Base-by-base conservation (phyloP, 1,140 invertebrate species). In the Zaprionus lachaisei region DNA sequence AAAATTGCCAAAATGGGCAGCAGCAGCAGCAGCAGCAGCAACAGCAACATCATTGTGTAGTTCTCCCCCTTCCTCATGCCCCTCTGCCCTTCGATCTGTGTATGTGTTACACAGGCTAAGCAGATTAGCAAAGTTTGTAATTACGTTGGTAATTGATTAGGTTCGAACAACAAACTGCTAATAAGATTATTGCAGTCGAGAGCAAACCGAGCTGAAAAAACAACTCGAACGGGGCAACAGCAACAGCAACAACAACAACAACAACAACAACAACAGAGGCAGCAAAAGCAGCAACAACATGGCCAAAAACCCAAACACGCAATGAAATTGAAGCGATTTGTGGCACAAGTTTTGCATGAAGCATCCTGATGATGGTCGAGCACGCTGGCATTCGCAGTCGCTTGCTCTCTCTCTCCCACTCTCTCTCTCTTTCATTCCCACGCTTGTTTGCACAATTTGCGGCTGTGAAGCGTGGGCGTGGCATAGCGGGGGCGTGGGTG, bases 101-200 rank as follows among this genome's bases (percentile, higher is more conserved):
- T 26, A 34, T 76, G 47, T 68, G 56, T 68, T 70, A 31, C n/a
- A 34, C n/a, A 34, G 44, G 62, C 83, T 80, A 92, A 83, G 83
- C 83, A 91, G 91, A 92, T 92, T 92, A 92, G 89, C 76, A 92
- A 92, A 92, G 91, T 92, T 92, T 91, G 91, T 92, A 92, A 92
- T 92, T 92, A 92, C 90, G 91, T 92, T 91, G 91, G 91, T 92
- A 92, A 92, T 92, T 92, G 91, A 92, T 92, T 92, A 92, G 91
- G 91, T 92, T 92, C 91, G 91, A 92, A 92, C 91, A 92, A 92
- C 91, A 91, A 91, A 92, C 90, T 92, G 84, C 83, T 92, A 92
- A 92, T 92, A 92, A 92, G 91, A 92, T 92, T 92, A 92, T 92
- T 92, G 91, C 84, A 92, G 91, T 79, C 79, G 89, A 85, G 81